Evolutionary conservation across 2,888 invertebrate genomes (phyloP).

Genomic region (Campoplex nolae): DNA sequence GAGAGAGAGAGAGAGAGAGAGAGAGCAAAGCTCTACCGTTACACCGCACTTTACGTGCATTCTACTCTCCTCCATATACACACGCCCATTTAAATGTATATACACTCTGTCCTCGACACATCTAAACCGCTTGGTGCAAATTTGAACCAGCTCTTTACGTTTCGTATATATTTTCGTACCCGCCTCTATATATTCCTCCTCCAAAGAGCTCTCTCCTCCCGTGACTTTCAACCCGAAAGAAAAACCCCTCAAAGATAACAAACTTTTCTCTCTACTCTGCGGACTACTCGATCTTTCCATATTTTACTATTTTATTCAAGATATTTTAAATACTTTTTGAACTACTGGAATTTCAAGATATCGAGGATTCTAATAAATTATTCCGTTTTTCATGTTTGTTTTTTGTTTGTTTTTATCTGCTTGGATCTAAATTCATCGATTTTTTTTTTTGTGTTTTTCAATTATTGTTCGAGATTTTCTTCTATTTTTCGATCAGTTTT

Average conservation of each 20-base stretch:
- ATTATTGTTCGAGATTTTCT: too few relatives aligned
- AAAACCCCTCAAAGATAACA: neutral
- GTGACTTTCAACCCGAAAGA: neutral
- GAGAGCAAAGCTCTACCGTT: slow-evolving; percentile 67
- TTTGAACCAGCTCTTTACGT: slow-evolving; percentile 10
- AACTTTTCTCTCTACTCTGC: neutral
- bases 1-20: too few relatives aligned
- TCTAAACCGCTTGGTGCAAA: neutral
- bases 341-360: neutral
- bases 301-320: neutral
- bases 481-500: neutral
- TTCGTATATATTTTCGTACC: neutral
- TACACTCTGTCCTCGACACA: neutral
- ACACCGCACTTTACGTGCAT: slow-evolving; percentile 63
- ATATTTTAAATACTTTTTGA: neutral
- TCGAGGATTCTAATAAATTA: neutral
- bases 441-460: too few relatives aligned
- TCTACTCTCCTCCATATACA: neutral
- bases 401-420: too few relatives aligned
- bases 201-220: neutral
- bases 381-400: too few relatives aligned
- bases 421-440: too few relatives aligned
- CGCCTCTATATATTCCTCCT: neutral
- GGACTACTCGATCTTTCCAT: neutral
- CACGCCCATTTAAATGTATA: neutral